These are phyloP conservation scores for Drosophila nigromelanica DNA, from an alignment of 1,140 invertebrate species.

Conservation along the genomic window DNA sequence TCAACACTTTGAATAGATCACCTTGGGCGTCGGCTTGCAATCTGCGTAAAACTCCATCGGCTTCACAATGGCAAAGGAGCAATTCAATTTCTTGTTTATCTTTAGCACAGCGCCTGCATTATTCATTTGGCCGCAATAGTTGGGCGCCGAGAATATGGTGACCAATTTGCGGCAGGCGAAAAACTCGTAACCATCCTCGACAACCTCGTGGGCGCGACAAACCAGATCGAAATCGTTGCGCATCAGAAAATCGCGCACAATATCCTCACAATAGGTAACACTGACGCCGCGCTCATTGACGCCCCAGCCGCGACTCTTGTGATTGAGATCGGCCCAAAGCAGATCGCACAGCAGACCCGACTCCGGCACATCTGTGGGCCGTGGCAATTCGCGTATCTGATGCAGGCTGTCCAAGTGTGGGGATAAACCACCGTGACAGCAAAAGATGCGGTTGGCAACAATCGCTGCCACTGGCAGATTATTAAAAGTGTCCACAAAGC, in stretches of 20 bases:
- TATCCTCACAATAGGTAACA: conserved; percentile 91
- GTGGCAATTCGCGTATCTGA: conserved; percentile 93
- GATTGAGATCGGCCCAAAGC: conserved; percentile 95
- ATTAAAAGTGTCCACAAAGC: conserved; percentile 86
- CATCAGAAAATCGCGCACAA: conserved; percentile 91
- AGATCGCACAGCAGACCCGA: conserved; percentile 92
- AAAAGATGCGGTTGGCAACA: conserved; percentile 93
- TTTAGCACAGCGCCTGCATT: conserved; percentile 98
- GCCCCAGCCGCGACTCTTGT: conserved; percentile 91
- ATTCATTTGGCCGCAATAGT: conserved; percentile 94
- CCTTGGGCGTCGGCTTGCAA: not conserved
- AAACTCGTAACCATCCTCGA: conserved; percentile 94
- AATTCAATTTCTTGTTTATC: conserved; percentile 73
- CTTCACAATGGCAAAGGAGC: conserved; percentile 41
- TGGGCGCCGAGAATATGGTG: conserved; percentile 93
- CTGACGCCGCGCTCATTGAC: conserved; percentile 93
- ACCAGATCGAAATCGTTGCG: conserved; percentile 92
- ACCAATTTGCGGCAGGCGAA: conserved; percentile 90
- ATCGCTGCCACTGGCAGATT: conserved; percentile 93
- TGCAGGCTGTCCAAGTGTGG: conserved; percentile 94
- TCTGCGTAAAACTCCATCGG: not conserved
- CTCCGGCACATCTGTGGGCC: conserved; percentile 94
- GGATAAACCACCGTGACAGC: conserved; percentile 91
- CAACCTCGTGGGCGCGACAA: conserved; percentile 94
- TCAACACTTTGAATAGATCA: not conserved